A percentile compares a stretch with the other conserved stretches of the same genome.
Conservation (phyloP, 2,113 vertebrate species). For the Ornithorhynchus anatinus region DNA sequence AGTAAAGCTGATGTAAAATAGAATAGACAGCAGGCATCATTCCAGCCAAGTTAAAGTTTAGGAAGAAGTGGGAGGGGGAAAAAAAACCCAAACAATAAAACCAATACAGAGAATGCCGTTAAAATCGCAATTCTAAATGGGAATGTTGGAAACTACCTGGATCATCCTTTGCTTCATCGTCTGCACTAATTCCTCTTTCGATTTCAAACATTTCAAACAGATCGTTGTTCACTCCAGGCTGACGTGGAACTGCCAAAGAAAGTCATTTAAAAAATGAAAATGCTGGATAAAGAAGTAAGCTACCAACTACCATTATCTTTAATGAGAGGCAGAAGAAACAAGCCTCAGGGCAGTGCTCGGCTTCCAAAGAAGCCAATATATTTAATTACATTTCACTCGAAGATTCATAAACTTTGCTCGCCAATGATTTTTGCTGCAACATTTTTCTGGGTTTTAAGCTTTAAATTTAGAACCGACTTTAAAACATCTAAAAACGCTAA, state of each 20-base stretch:
- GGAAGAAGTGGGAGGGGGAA: too few relatives aligned
- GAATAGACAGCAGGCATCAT: background rate
- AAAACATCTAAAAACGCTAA: background rate
- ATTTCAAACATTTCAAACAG: conserved; percentile 89
- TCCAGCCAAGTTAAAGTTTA: too few relatives aligned
- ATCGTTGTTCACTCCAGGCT: conserved; percentile 81
- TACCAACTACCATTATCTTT: conserved; percentile 24
- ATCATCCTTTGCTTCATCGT: conserved; percentile 87
- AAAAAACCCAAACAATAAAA: background rate
- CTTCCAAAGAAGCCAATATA: conserved; percentile 11
- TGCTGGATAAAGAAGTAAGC: background rate
- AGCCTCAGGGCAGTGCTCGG: background rate
- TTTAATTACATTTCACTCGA: conserved; percentile 19
- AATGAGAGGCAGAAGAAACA: background rate
- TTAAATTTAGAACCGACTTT: conserved; percentile 13
- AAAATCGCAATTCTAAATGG: background rate
- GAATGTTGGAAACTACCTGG: conserved; percentile 75
- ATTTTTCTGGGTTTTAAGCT: conserved; percentile 6
- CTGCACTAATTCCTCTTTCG: conserved; percentile 90
- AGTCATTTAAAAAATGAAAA: conserved; percentile 5
- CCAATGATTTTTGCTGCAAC: background rate
- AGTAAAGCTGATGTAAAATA: background rate
- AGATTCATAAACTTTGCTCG: background rate
- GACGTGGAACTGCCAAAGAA: conserved; percentile 83
- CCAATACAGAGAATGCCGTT: background rate